Evolutionary conservation across 2,797 vertebrate species (phyloP).

Genomic region (Lutjanus argentimaculatus): DNA sequence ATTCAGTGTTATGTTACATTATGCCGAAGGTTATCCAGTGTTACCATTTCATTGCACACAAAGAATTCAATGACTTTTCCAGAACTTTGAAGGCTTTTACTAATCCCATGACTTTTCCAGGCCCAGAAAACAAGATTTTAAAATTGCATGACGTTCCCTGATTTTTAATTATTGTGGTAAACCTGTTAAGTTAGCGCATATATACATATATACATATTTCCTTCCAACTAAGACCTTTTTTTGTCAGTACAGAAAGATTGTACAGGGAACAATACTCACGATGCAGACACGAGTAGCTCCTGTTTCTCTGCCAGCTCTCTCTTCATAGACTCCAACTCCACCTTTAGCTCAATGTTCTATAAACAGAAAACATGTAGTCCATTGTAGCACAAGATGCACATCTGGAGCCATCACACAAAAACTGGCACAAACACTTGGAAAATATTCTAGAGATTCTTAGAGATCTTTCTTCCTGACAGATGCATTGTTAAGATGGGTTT

Average conservation of each 20-base stretch:
- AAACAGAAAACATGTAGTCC: conserved; percentile 28
- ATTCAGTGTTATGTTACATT: too few species aligned
- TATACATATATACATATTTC: background rate
- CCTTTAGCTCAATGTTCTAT: conserved; percentile 98
- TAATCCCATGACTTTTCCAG: too few species aligned
- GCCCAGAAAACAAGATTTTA: too few species aligned
- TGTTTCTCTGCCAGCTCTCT: conserved; percentile 94
- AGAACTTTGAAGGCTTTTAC: too few species aligned
- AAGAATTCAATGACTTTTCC: too few species aligned
- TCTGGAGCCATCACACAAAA: conserved; percentile 11
- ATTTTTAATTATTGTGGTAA: too few species aligned
- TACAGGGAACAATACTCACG: conserved; percentile 86
- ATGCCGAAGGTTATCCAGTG: too few species aligned
- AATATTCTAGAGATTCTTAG: background rate
- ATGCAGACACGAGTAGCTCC: conserved; percentile 94
- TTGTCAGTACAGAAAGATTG: background rate
- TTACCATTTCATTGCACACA: too few species aligned
- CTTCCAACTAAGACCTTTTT: background rate
- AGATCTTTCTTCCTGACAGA: background rate
- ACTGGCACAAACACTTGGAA: conserved; percentile 3
- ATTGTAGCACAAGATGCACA: conserved; percentile 32
- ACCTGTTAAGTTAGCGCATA: too few species aligned
- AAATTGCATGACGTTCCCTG: too few species aligned
- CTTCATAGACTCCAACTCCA: conserved; percentile 97
- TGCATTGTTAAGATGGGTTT: conserved; percentile 3